Evolutionary conservation across 1,140 invertebrate species (phyloP).

Genomic region (Pollicipes pollicipes): DNA sequence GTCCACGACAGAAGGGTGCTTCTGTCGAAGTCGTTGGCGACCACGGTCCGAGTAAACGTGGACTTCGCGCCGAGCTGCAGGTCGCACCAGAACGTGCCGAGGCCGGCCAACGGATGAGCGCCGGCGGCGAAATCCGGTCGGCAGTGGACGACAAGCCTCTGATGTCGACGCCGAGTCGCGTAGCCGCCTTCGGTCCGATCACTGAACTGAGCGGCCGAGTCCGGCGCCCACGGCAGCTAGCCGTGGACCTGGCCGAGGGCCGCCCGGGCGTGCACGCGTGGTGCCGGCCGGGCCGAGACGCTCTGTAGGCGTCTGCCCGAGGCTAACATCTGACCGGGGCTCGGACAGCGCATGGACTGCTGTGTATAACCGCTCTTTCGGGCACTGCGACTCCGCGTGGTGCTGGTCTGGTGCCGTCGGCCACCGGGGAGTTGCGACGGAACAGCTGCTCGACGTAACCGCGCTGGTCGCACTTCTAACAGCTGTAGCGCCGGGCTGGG

Average conservation of each 20-base stretch:
- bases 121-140: not conserved
- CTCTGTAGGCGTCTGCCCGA: too few species aligned
- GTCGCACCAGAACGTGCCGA: not conserved
- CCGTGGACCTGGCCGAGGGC: not conserved
- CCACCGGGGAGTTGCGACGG: not conserved
- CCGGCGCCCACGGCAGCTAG: slow-evolving; percentile 4
- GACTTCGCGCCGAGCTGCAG: not conserved
- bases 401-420: not conserved
- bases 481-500: not conserved
- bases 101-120: not conserved
- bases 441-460: slow-evolving; percentile 5
- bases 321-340: not conserved
- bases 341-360: not conserved
- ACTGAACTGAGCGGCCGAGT: slow-evolving; percentile 7
- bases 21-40: slow-evolving; percentile 6
- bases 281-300: too few species aligned
- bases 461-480: not conserved
- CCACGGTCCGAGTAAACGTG: not conserved
- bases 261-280: not conserved
- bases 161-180: not conserved
- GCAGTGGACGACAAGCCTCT: not conserved
- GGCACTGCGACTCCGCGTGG: too few species aligned
- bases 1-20: slow-evolving; percentile 4
- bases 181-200: not conserved
- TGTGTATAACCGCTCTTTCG: not conserved